Evolutionary conservation across 1,140 invertebrate genomes (phyloP).

Genomic region (Cyclargus thomasi): DNA sequence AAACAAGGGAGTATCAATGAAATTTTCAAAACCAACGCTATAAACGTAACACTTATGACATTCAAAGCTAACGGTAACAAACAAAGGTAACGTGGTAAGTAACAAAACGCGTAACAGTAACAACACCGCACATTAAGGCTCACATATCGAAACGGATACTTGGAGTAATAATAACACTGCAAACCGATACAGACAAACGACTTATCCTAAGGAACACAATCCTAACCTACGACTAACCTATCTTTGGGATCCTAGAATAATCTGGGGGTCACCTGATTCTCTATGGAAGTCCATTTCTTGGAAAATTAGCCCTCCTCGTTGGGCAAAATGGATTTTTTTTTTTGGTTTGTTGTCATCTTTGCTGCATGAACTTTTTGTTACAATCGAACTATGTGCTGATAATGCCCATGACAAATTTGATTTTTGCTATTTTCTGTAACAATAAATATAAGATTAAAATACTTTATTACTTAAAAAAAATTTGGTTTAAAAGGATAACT

Average conservation of each 20-base stretch:
- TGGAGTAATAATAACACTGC: neutral
- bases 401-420: neutral
- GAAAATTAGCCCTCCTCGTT: neutral
- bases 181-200: constrained; percentile 14
- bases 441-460: constrained; percentile 12
- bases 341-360: neutral
- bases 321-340: neutral
- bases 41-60: neutral
- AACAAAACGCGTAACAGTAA: constrained; percentile 41
- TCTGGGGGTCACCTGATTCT: constrained; percentile 3
- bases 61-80: constrained; percentile 21
- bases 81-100: constrained; percentile 39
- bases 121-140: constrained; percentile 69
- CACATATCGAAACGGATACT: constrained; percentile 13
- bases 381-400: neutral
- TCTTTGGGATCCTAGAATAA: constrained; percentile 39
- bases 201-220: constrained; percentile 25
- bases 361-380: neutral
- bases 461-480: too few species aligned
- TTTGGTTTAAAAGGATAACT: too few species aligned
- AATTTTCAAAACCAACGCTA: too few species aligned
- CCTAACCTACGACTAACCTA: constrained; percentile 41
- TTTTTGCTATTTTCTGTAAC: neutral
- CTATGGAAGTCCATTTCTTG: neutral
- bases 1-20: neutral